Conservation (phyloP, 2,797 vertebrate genomes). For the Centroberyx gerrardi region DNA sequence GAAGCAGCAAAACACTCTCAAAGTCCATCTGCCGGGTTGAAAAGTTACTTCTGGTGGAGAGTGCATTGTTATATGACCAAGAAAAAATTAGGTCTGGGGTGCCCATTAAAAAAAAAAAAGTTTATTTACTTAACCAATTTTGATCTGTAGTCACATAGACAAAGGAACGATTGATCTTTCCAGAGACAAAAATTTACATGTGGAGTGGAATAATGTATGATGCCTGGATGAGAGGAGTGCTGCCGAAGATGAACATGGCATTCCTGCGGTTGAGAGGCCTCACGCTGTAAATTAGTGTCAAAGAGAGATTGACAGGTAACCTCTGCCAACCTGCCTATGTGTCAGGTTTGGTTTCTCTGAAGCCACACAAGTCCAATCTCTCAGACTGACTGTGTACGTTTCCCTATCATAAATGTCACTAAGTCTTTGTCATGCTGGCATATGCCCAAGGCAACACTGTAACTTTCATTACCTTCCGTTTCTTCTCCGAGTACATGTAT, state of each 20-base stretch:
- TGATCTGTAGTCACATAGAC: background rate
- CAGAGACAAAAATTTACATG: background rate
- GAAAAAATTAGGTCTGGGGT: too few relatives aligned
- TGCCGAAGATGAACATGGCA: conserved; percentile 27
- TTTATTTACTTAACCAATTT: background rate
- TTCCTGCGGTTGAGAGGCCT: conserved; percentile 63
- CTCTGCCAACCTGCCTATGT: conserved; percentile 54
- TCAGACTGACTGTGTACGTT: conserved; percentile 46
- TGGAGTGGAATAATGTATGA: conserved; percentile 18
- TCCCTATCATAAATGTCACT: conserved; percentile 53
- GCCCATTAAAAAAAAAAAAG: background rate
- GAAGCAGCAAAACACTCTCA: conserved; percentile 48
- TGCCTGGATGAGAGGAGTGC: conserved; percentile 21
- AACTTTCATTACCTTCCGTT: conserved; percentile 43
- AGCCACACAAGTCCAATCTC: conserved; percentile 49
- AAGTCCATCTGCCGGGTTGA: conserved; percentile 18
- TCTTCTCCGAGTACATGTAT: conserved; percentile 15
- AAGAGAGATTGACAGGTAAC: conserved; percentile 72
- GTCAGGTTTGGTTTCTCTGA: conserved; percentile 67
- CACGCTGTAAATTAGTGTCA: conserved; percentile 69
- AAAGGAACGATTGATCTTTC: conserved; percentile 7
- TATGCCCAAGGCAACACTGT: conserved; percentile 38
- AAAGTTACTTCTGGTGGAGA: conserved; percentile 19
- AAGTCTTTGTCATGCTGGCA: conserved; percentile 39
- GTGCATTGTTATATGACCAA: background rate